These are phyloP conservation scores for Monopterus albus DNA, from an alignment of 2,113 vertebrate species.

Conservation along the genomic window DNA sequence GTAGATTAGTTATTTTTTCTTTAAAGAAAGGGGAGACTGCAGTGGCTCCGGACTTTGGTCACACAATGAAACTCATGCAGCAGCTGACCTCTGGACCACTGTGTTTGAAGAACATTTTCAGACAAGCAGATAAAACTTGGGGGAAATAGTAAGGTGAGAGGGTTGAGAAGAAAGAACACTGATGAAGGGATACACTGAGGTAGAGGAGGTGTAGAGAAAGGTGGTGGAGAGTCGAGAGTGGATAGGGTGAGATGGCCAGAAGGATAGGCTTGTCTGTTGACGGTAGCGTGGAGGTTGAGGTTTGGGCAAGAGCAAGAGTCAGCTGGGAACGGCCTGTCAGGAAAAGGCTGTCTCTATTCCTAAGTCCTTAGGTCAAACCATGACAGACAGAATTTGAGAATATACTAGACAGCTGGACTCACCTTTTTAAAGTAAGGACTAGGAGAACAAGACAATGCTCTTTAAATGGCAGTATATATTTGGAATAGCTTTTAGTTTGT, in stretches of 20 bases:
- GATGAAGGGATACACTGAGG: slow-evolving; percentile 1
- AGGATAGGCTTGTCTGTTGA: slow-evolving; percentile 22
- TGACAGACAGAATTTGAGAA: background rate
- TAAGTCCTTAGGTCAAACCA: background rate
- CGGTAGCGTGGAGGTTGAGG: background rate
- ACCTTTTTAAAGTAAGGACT: background rate
- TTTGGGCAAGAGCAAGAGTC: slow-evolving; percentile 6
- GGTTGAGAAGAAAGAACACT: slow-evolving; percentile 3
- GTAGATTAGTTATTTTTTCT: background rate
- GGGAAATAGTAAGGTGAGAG: background rate
- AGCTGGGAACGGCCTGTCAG: slow-evolving; percentile 1
- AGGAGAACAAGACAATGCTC: background rate
- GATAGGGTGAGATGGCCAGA: background rate
- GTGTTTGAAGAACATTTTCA: slow-evolving; percentile 31
- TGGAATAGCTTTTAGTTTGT: background rate
- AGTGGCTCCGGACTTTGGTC: slow-evolving; percentile 33
- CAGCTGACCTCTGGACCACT: slow-evolving; percentile 6
- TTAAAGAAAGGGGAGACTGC: background rate
- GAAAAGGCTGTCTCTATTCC: background rate
- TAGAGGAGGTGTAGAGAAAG: background rate
- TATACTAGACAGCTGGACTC: background rate
- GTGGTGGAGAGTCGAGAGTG: background rate
- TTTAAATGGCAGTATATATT: background rate
- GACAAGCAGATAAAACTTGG: slow-evolving; percentile 15
- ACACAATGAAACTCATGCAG: slow-evolving; percentile 7